These are phyloP conservation scores for Capreolus pygargus DNA, from an alignment of 2,113 vertebrate species.

Conservation along the genomic window DNA sequence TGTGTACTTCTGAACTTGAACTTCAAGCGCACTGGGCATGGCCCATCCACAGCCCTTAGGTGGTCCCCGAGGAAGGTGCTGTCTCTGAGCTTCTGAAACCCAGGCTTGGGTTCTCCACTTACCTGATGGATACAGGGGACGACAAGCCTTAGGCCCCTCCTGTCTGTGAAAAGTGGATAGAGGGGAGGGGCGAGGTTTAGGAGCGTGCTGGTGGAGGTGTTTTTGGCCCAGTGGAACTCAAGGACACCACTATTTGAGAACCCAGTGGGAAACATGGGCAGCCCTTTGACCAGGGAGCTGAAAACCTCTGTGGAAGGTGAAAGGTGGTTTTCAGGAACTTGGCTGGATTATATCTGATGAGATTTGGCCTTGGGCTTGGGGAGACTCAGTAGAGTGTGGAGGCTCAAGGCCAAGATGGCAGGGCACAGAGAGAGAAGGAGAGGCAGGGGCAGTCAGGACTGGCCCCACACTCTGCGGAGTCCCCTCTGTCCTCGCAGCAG, in stretches of 20 bases:
- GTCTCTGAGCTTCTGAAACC: background rate
- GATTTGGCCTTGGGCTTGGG: too few species aligned
- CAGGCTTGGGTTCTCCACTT: background rate
- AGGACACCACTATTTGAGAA: too few species aligned
- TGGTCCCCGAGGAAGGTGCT: background rate
- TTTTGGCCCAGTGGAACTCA: background rate
- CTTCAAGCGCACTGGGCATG: fast-evolving
- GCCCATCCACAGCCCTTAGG: fast-evolving
- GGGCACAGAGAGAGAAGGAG: background rate
- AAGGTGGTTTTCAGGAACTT: background rate
- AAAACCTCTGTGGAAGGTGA: background rate
- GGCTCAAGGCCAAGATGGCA: background rate
- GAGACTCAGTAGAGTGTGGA: background rate
- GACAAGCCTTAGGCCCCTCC: background rate
- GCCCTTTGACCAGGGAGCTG: background rate
- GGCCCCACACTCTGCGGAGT: background rate
- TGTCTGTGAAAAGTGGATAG: background rate
- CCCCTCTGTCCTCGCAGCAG: too few species aligned
- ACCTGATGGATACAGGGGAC: background rate
- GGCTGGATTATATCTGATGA: background rate
- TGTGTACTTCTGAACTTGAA: fast-evolving
- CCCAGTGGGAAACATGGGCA: background rate
- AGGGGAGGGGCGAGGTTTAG: background rate
- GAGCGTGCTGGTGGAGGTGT: background rate
- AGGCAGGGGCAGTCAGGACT: too few species aligned